Base-by-base conservation (phyloP, 2,113 vertebrate species). In the Nycticryphes semicollaris region DNA sequence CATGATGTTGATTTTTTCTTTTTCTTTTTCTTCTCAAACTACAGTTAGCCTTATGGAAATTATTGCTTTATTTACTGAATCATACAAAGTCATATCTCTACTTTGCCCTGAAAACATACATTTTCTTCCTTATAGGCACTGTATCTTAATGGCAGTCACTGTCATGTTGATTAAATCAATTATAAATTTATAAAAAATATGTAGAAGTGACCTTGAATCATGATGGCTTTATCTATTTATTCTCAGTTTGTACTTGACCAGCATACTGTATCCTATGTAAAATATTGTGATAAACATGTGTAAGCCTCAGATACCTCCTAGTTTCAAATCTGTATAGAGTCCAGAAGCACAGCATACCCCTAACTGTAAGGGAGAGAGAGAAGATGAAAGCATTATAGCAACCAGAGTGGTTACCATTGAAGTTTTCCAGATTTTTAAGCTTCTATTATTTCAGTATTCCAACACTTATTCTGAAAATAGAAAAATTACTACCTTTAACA, bases 131-230 rank as follows among this genome's bases (percentile, higher is more conserved):
- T 66, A 78, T n/a, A 79, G 62, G 45, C 80, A 75, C 9, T 43
- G 17, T 60, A 43, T 57, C 30, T 82, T 66, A 45, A 63, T 64
- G 24, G 53, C 53, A 83, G 76, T 63, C 48, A 84, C 68, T 92
- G 73, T 56, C 68, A 87, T 64, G 31, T 77, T 92, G 85, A 92
- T 84, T 87, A 89, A 64, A 84, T 87, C 53, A 95, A 64, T 68
- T 86, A 17, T 39, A 89, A 91, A 8, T 63, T 35, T 70, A 68
- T 23, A 73, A 92, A 84, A 59, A 63, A 53, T 84, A 24, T 41
- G 66, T 41, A 73, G 43, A 75, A 39, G 5, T 75, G 84, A 72
- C 80, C 57, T 94, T 93, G 77, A 70, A 76, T 89, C 21, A 35
- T 50, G 14, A 75, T 48, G 12, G 9, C 5, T 89, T 70, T 43